Evolutionary conservation across 1,140 invertebrate species (phyloP), one percentile per base, ranked within the genome.

Genomic region (Heliconius himera): DNA sequence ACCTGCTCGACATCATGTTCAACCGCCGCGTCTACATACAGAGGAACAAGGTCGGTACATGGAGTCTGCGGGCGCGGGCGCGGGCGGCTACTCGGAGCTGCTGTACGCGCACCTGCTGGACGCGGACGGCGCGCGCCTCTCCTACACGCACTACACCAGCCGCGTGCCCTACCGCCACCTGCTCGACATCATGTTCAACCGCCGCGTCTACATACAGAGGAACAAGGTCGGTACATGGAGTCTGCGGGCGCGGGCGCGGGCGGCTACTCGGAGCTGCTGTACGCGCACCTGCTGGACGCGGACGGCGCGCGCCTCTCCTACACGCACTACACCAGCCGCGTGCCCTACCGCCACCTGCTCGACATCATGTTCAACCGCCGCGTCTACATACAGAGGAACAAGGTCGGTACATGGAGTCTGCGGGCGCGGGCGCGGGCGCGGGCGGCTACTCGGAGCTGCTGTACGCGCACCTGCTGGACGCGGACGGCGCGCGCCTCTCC

Each of bases 301-400:
- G 97, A 97, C 88, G 97, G 96, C 11, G 96, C 96, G 54, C 93
- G 97, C 4, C 95, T 98, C 77, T 97, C 97, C 1, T 97, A 97
- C 88, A 97, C 97, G 11, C 97, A 98, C 90, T 97, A 97, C 87
- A 97, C 97, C 56, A 96, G 96, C 78, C 96, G 97, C 82, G 97
- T 96, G 70, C 93, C 95, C 0, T 96, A 96, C 86, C 95, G 96
- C 51, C 96, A 96, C 51, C 93, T 97, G 79, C 95, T 97, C 74
- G 97, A 98, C 88, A 97, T 98, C 80, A 96, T 96, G 75, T 98
- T 98, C 89, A 97, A 97, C 93, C 93, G 97, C 38, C 96, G 97
- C 16, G 96, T 97, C 26, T 96, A 96, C 90, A 97, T 96, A 88
- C 96, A 97, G 88, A 95, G 96, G 78, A 96, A 97, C 87, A 97